phyloP scores from a whole-genome alignment of 2,888 invertebrate genomes.

The Dasypogon diadema region DNA sequence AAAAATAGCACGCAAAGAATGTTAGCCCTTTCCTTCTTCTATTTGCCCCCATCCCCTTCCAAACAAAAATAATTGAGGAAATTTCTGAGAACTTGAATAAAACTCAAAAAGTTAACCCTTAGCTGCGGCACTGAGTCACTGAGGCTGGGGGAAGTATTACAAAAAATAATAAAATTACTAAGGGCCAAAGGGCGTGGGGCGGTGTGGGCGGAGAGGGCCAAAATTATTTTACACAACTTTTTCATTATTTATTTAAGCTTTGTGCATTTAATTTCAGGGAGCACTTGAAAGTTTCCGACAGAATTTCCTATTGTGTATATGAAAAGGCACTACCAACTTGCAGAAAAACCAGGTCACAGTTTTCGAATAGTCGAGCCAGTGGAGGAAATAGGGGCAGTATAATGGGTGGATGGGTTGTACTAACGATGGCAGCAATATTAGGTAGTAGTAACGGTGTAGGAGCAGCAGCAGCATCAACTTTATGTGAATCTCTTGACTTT shows the following conservation, averaged over 20 bases:
- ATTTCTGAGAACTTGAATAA: no score
- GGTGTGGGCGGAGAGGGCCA: no score
- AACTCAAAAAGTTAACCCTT: no score
- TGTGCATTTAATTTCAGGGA: neutral
- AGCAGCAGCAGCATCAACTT: neutral
- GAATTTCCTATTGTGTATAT: slow-evolving; percentile 1
- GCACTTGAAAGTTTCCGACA: slow-evolving; percentile 2
- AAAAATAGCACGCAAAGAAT: no score
- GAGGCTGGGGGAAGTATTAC: no score
- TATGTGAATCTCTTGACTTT: neutral
- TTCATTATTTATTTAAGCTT: slow-evolving; percentile 13
- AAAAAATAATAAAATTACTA: no score
- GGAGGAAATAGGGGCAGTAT: no score
- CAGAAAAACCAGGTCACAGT: slow-evolving; percentile 5
- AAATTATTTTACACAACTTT: neutral
- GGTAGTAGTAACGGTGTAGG: neutral
- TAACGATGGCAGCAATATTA: neutral
- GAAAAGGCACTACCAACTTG: neutral
- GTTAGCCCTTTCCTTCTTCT: no score
- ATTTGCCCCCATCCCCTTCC: no score
- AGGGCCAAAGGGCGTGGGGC: no score
- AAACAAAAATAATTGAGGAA: no score
- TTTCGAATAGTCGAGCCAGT: neutral
- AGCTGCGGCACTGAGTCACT: no score
- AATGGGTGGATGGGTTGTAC: neutral